Conservation (phyloP, 2,888 invertebrate genomes). For the Ormia ochracea region DNA sequence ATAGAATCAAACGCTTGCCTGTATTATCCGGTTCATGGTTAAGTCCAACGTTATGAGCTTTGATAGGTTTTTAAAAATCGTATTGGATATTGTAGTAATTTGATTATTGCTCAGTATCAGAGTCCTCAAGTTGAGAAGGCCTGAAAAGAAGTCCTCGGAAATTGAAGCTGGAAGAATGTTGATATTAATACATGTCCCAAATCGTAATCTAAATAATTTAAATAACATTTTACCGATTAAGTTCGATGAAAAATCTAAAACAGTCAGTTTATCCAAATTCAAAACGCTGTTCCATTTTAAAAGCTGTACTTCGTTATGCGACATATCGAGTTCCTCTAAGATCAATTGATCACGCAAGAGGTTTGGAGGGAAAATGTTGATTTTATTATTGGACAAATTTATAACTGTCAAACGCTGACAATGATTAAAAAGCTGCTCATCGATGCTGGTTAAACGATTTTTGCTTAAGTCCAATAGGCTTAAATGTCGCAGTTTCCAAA, state of each 20-base stretch:
- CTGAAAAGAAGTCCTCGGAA: constrained; percentile 72
- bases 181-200: background rate
- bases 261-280: constrained; percentile 78
- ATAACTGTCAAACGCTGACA: constrained; percentile 73
- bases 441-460: constrained; percentile 79
- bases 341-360: constrained; percentile 78
- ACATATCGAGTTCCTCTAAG: constrained; percentile 82
- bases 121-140: constrained; percentile 70
- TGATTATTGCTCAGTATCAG: constrained; percentile 78
- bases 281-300: constrained; percentile 78
- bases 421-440: constrained; percentile 79
- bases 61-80: constrained; percentile 70
- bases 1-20: constrained; percentile 64
- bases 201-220: background rate
- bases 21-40: constrained; percentile 73
- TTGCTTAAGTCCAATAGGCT: constrained; percentile 81
- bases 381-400: constrained; percentile 75
- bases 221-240: constrained; percentile 74
- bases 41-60: constrained; percentile 72
- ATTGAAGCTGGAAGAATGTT: constrained; percentile 64
- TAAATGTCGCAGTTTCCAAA: constrained; percentile 79
- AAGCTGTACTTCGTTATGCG: constrained; percentile 79
- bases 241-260: constrained; percentile 82
- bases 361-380: constrained; percentile 78
- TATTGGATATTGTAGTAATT: constrained; percentile 74